Percentiles rank a stretch among this genome's conserved stretches.
phyloP scores from a whole-genome alignment of 2,113 vertebrate species.

The Sarotherodon lohbergeri region DNA sequence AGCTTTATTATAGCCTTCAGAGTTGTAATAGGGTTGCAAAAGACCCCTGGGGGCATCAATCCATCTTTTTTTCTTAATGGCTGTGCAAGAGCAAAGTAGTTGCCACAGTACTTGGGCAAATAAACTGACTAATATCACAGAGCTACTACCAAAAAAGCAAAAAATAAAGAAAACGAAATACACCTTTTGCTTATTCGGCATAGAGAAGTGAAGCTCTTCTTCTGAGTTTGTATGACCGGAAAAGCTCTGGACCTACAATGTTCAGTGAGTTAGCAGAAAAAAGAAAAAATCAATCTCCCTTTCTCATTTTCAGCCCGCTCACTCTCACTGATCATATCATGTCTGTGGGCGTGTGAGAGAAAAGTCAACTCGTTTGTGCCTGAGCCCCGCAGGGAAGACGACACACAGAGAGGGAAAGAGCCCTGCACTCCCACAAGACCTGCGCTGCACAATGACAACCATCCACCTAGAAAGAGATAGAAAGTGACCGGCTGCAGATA shows the following conservation, averaged over 20 bases:
- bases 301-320: constrained; percentile 39
- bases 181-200: not conserved
- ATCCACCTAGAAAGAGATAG: not conserved
- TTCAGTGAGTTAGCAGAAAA: not conserved
- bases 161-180: not conserved
- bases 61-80: not conserved
- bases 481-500: not conserved
- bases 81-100: not conserved
- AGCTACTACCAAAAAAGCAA: not conserved
- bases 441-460: not conserved
- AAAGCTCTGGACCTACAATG: constrained; percentile 5
- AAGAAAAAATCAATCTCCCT: constrained; percentile 36
- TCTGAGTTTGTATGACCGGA: not conserved
- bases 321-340: constrained; percentile 44
- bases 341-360: constrained; percentile 35
- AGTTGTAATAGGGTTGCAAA: not conserved
- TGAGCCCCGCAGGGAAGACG: not conserved
- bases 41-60: not conserved
- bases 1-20: not conserved
- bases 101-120: not conserved
- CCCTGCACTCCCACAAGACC: not conserved
- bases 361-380: constrained; percentile 43
- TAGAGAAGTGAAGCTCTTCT: not conserved
- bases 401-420: not conserved
- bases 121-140: not conserved